Conservation (phyloP, 2,113 vertebrate genomes). For the human (Homo sapiens) region DNA sequence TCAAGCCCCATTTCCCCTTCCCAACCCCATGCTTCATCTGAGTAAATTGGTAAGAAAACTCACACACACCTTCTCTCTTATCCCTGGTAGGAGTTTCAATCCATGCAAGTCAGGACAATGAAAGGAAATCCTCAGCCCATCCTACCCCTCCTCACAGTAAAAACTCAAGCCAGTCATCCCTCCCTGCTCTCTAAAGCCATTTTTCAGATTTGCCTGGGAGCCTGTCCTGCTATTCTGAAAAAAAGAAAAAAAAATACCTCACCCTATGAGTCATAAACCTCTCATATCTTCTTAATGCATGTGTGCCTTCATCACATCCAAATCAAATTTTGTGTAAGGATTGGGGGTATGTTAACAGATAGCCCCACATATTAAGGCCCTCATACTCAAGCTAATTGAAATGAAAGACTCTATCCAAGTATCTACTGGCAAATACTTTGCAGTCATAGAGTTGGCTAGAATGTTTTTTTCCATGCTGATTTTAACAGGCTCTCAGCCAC, state of each 20-base stretch:
- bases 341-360: not conserved
- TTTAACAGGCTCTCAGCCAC: not conserved
- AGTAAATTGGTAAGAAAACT: not conserved
- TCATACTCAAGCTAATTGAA: not conserved
- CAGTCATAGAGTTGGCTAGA: not conserved
- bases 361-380: not conserved
- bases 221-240: not conserved
- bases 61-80: not conserved
- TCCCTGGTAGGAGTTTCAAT: not conserved
- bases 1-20: not conserved
- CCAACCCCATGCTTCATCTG: too few species aligned
- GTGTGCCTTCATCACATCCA: not conserved
- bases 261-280: not conserved
- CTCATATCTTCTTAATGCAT: not conserved
- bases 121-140: not conserved
- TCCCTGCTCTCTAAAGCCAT: not conserved
- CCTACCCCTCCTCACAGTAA: not conserved
- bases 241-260: not conserved
- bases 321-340: not conserved
- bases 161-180: not conserved
- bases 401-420: not conserved
- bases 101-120: not conserved
- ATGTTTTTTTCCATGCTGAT: not conserved
- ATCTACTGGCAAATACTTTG: not conserved
- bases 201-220: not conserved